These are phyloP conservation scores for Capitella teleta DNA, from an alignment of 1,140 invertebrate genomes.

Conservation along the genomic window DNA sequence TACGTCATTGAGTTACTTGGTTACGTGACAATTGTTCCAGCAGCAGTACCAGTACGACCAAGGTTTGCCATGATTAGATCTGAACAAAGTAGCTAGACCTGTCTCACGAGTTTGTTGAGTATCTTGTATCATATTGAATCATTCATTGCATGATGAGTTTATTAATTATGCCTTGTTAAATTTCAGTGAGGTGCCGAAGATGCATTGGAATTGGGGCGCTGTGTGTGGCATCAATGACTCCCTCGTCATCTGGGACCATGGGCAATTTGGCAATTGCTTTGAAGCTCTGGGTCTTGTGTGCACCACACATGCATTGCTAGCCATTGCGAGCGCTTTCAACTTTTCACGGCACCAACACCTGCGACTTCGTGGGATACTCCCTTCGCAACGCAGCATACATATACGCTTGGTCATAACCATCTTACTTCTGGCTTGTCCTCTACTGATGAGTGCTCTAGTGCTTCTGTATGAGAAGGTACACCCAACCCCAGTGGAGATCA, in stretches of 20 bases:
- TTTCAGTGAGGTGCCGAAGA: too few species aligned
- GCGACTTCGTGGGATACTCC: slow-evolving; percentile 47
- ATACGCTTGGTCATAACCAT: slow-evolving; percentile 52
- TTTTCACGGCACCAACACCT: slow-evolving; percentile 51
- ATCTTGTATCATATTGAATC: too few species aligned
- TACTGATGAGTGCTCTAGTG: slow-evolving; percentile 44
- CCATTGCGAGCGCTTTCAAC: slow-evolving; percentile 62
- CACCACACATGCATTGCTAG: slow-evolving; percentile 51
- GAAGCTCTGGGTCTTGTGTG: slow-evolving; percentile 58
- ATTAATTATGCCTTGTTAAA: too few species aligned
- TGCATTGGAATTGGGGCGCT: slow-evolving; percentile 19
- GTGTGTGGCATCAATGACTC: slow-evolving; percentile 28
- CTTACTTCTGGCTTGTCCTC: slow-evolving; percentile 52
- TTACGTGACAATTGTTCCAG: too few species aligned
- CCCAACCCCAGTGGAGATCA: slow-evolving; percentile 53
- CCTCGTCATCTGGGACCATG: slow-evolving; percentile 24
- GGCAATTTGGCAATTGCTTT: slow-evolving; percentile 67
- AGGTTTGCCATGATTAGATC: too few species aligned
- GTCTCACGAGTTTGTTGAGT: too few species aligned
- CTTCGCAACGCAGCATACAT: slow-evolving; percentile 51
- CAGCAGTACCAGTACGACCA: too few species aligned
- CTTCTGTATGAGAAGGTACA: slow-evolving; percentile 13
- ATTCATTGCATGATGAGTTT: too few species aligned
- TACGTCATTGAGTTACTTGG: too few species aligned
- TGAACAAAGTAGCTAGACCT: too few species aligned